phyloP scores from a whole-genome alignment of 2,113 vertebrate genomes.

The Equus quagga region DNA sequence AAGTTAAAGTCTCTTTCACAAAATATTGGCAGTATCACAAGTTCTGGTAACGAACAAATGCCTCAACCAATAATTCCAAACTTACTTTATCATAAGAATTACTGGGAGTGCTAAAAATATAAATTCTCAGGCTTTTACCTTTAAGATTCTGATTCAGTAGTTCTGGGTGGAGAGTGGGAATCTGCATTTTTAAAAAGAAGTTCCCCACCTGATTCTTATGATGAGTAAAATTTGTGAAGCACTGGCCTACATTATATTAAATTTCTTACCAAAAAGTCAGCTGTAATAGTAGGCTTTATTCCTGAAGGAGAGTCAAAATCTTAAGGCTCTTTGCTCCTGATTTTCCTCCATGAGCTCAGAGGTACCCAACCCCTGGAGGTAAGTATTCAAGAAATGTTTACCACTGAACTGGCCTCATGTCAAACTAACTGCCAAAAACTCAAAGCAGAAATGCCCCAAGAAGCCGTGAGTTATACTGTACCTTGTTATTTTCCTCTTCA shows the following conservation, averaged over 20 bases:
- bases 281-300: background rate
- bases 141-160: background rate
- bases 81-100: background rate
- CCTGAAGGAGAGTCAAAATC: background rate
- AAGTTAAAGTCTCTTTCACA: constrained; percentile 39
- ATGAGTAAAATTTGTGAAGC: constrained; percentile 39
- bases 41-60: background rate
- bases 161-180: background rate
- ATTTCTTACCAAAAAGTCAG: background rate
- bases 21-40: constrained; percentile 5
- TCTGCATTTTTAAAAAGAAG: background rate
- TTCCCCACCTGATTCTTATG: background rate
- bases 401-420: background rate
- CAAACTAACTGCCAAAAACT: background rate
- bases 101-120: background rate
- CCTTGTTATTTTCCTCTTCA: constrained; percentile 83
- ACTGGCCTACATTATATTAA: background rate
- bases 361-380: background rate
- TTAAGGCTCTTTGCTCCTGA: background rate
- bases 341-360: background rate
- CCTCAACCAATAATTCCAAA: background rate
- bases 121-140: constrained; percentile 15
- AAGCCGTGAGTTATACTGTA: background rate
- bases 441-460: background rate
- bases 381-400: background rate